A percentile compares a stretch with the other conserved stretches of the same genome.
phyloP scores from a whole-genome alignment of 2,113 vertebrate genomes.

The Pseudorhombus dupliciocellatus region DNA sequence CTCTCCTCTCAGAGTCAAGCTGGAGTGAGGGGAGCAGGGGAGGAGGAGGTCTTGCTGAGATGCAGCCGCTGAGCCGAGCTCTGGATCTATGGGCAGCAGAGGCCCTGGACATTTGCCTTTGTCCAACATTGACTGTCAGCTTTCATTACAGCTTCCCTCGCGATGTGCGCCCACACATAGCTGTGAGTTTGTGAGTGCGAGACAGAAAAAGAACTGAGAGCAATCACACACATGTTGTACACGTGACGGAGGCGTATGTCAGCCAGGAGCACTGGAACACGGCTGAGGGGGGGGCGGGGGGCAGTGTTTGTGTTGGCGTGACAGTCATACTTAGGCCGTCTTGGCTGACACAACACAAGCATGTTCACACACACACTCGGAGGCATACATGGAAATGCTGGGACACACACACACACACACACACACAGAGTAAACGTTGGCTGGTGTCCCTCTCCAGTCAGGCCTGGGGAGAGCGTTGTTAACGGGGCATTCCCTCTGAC shows the following conservation, averaged over 20 bases:
- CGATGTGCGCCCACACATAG: conserved; percentile 22
- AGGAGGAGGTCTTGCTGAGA: conserved; percentile 27
- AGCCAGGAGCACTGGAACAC: conserved; percentile 17
- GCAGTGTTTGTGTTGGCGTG: conserved; percentile 65
- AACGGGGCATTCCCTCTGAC: conserved; percentile 66
- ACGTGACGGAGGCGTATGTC: conserved; percentile 34
- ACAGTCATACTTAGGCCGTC: conserved; percentile 43
- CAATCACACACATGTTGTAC: conserved; percentile 18
- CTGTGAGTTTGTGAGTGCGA: neutral
- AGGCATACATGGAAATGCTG: conserved; percentile 38
- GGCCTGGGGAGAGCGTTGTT: conserved; percentile 41
- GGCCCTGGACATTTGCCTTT: conserved; percentile 37
- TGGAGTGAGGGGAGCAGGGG: neutral
- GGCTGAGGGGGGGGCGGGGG: conserved; percentile 1
- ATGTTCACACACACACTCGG: conserved; percentile 34
- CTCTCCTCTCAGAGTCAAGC: neutral
- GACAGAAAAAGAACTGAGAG: conserved; percentile 6
- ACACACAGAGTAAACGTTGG: conserved; percentile 32
- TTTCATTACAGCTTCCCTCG: conserved; percentile 55
- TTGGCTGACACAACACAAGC: conserved; percentile 21
- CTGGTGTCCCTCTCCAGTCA: conserved; percentile 52
- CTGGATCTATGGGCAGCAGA: conserved; percentile 52
- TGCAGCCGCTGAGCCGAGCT: conserved; percentile 31
- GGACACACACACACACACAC: conserved; percentile 31
- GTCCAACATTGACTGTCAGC: conserved; percentile 58